Evolutionary conservation across 2,797 vertebrate species (phyloP).

Genomic region (Caiman crocodilus): DNA sequence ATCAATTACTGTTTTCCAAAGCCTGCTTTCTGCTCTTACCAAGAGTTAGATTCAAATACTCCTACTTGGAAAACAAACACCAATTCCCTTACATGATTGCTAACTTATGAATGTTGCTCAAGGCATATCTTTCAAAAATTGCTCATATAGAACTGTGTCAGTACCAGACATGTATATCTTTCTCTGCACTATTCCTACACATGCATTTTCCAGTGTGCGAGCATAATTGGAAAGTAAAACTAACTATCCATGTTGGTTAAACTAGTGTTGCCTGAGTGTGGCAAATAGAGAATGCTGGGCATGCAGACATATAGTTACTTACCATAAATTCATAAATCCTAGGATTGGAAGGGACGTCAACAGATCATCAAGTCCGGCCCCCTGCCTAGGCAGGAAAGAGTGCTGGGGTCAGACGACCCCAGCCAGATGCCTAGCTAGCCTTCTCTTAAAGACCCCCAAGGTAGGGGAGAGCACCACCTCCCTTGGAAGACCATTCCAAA

Average conservation of each 20-base stretch:
- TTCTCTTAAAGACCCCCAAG: too few species aligned
- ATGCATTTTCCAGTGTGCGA: not conserved
- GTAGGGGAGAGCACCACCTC: too few species aligned
- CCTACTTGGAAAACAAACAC: slow-evolving; percentile 25
- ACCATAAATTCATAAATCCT: not conserved
- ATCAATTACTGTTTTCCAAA: not conserved
- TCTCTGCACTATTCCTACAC: slow-evolving; percentile 22
- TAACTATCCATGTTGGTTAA: not conserved
- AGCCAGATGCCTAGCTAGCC: too few species aligned
- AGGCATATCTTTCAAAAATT: slow-evolving; percentile 53
- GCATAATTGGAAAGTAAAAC: not conserved
- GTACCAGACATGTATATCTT: not conserved
- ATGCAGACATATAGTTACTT: not conserved
- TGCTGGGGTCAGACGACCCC: too few species aligned
- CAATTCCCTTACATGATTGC: slow-evolving; percentile 24
- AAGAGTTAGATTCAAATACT: not conserved
- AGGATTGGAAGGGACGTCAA: too few species aligned
- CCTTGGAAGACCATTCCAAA: too few species aligned
- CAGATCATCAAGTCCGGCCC: too few species aligned
- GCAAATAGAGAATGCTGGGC: not conserved
- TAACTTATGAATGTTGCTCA: slow-evolving; percentile 54
- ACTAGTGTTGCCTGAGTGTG: not conserved
- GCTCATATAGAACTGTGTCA: slow-evolving; percentile 45
- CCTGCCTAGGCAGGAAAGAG: too few species aligned
- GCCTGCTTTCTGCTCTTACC: not conserved